A percentile compares a stretch with the other conserved stretches of the same genome.
Evolutionary conservation across 2,797 vertebrate species (phyloP).

Genomic region (Scolopax rusticola): DNA sequence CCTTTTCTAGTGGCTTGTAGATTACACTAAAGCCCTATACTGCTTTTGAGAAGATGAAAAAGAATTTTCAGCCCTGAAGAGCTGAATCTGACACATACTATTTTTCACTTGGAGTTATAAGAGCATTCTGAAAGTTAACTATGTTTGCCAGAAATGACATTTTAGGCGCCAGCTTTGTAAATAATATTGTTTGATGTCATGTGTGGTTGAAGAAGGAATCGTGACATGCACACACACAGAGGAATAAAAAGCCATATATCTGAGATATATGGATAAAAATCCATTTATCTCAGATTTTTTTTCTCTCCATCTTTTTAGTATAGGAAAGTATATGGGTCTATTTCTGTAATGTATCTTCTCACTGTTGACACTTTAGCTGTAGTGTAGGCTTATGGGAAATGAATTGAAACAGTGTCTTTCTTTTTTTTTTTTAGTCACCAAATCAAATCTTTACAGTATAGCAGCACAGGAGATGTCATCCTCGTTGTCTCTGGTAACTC

Average conservation of each 20-base stretch:
- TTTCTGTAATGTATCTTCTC: neutral
- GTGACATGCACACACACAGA: fast-evolving
- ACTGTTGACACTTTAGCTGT: neutral
- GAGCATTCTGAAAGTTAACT: neutral
- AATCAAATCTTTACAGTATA: constrained; percentile 94
- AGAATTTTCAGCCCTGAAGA: neutral
- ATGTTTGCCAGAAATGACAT: neutral
- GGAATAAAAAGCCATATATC: neutral
- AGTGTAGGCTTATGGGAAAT: neutral
- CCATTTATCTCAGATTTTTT: neutral
- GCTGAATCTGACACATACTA: neutral
- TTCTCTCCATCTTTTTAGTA: neutral
- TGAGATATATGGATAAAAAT: neutral
- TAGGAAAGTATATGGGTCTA: neutral
- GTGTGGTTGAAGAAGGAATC: neutral
- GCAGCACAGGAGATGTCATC: constrained; percentile 94
- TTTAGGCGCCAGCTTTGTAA: neutral
- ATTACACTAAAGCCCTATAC: neutral
- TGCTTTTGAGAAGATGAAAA: neutral
- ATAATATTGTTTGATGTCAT: neutral
- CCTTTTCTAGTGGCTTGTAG: neutral
- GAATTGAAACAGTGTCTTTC: neutral
- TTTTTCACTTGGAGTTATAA: neutral
- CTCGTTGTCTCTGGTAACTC: constrained; percentile 95
- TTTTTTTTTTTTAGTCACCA: constrained; percentile 85